Percentiles rank a stretch among this genome's conserved stretches.
These are phyloP conservation scores for Rachycentron canadum DNA, from an alignment of 2,797 vertebrate genomes.

Conservation along the genomic window DNA sequence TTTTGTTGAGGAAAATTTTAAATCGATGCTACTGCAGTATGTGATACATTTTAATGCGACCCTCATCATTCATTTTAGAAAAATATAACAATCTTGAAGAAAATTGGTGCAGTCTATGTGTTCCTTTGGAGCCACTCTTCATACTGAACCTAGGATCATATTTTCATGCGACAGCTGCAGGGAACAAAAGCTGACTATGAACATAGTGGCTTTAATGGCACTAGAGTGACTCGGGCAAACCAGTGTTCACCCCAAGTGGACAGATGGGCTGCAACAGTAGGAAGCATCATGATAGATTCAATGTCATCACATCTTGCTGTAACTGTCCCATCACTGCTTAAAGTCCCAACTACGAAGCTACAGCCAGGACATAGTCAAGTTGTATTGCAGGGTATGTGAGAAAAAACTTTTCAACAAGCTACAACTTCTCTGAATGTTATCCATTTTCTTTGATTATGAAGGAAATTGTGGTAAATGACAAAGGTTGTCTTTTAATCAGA, in stretches of 20 bases:
- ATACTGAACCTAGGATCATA: too few relatives aligned
- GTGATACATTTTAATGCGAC: not conserved
- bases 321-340: too few relatives aligned
- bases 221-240: not conserved
- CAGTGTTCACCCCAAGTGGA: not conserved
- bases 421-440: constrained; percentile 14
- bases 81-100: not conserved
- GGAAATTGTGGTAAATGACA: constrained; percentile 16
- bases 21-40: not conserved
- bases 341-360: too few relatives aligned
- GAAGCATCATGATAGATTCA: not conserved
- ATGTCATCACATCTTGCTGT: too few relatives aligned
- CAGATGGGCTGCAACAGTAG: too few relatives aligned
- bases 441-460: constrained; percentile 12
- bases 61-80: not conserved
- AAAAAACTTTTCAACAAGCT: not conserved
- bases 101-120: not conserved
- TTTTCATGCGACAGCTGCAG: not conserved
- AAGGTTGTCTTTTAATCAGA: constrained; percentile 21
- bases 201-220: not conserved
- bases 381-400: not conserved
- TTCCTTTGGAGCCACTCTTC: not conserved
- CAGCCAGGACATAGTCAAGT: not conserved
- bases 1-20: not conserved
- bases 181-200: not conserved